phyloP scores from a whole-genome alignment of 1,140 invertebrate species.

The Sarcophaga bullata region DNA sequence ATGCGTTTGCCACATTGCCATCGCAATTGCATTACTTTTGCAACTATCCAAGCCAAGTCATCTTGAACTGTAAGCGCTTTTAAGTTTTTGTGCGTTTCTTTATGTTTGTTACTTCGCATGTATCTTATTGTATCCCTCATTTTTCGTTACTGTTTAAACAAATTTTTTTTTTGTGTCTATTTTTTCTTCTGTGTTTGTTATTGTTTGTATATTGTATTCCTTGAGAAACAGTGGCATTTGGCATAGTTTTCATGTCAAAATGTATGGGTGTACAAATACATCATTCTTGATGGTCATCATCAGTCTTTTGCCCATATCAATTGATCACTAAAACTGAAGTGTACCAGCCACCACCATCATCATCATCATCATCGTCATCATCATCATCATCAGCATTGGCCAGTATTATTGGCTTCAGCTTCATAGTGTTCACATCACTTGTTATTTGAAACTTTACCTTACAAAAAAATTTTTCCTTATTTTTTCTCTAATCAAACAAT shows the following conservation, averaged over 20 bases:
- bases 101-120: background rate
- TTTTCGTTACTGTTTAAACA: background rate
- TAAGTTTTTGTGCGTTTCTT: background rate
- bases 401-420: too few relatives aligned
- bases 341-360: background rate
- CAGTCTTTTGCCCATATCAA: slow-evolving; percentile 39
- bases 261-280: slow-evolving; percentile 38
- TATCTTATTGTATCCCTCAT: background rate
- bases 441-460: background rate
- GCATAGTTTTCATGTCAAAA: slow-evolving; percentile 40
- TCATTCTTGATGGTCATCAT: slow-evolving; percentile 41
- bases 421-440: too few relatives aligned
- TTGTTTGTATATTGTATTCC: background rate
- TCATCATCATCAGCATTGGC: too few relatives aligned
- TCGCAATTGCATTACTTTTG: too few relatives aligned
- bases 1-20: slow-evolving; percentile 8
- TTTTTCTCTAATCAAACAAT: background rate
- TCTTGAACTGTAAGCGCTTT: background rate
- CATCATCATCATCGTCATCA: background rate
- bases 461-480: too few relatives aligned
- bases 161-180: background rate
- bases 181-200: too few relatives aligned
- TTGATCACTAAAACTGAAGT: slow-evolving; percentile 30
- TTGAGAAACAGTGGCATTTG: slow-evolving; percentile 38
- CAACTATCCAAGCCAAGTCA: background rate